Evolutionary conservation across 2,113 vertebrate genomes (phyloP), one percentile per base, ranked within the genome.

Genomic region (Dicerorhinus sumatrensis): DNA sequence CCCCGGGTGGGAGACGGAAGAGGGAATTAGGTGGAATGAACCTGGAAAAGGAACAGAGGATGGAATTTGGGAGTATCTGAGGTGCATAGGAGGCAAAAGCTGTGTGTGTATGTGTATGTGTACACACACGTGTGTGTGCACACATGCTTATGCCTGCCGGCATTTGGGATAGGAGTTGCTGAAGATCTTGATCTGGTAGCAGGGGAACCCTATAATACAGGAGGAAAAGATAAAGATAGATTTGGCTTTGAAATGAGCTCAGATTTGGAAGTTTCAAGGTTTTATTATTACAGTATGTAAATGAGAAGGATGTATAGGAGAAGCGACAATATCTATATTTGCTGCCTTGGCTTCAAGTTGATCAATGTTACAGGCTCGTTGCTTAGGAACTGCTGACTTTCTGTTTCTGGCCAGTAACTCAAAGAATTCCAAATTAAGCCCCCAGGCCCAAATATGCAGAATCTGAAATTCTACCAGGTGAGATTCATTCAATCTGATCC

Each of bases 391-490:
- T 39, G n/a, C 72, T 89, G 72, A 79, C 23, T 56, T 85, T 63
- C 36, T 96, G 9, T 79, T 72, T 89, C 58, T 62, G 25, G 17
- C 73, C 48, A 46, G 13, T 29, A 36, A 67, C 46, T 84, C 86
- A 42, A 80, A 82, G 54, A 76, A 60, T 85, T 93, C 18, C 39
- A 89, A 77, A 93, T 25, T 67, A 54, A 96, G 11, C 11, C 33
- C 8, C 69, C 8, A 20, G 8, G 39, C 62, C 48, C 5, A 91
- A 56, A 89, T 70, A 39, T 20, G 25, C 62, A 93, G 70, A 39
- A n/a, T 94, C 72, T 92, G 84, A 96, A 92, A 90, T 95, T 90
- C 27, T 67, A 33, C 79, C 62, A 60, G 42, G 60, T 75, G 54
- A 94, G 70, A 46, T 94, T 91, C 51, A n/a, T 77, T 81, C 9